Conservation (phyloP, 2,797 vertebrate genomes). For the Sebastiscus tertius region DNA sequence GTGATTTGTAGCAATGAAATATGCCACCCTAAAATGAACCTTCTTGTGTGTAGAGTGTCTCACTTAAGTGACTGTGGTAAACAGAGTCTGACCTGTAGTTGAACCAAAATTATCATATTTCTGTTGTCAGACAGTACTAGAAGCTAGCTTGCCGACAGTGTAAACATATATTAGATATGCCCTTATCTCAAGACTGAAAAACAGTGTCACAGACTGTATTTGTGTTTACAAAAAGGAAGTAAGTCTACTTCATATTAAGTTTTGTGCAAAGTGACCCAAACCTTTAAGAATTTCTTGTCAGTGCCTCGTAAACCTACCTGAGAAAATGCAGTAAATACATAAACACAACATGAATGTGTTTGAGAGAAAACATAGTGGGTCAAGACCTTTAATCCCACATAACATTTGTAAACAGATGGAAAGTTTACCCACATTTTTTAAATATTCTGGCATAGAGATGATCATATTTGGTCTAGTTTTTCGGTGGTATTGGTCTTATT, state of each 20-base stretch:
- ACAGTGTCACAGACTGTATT: neutral
- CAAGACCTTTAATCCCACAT: neutral
- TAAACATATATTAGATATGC: neutral
- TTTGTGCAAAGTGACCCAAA: neutral
- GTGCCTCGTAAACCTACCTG: neutral
- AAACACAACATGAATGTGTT: neutral
- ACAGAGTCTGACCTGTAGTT: constrained; percentile 34
- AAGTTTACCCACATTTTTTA: neutral
- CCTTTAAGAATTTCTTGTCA: neutral
- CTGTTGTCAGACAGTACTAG: constrained; percentile 5
- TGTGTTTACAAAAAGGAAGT: neutral
- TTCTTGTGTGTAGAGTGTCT: neutral
- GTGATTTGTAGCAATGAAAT: neutral
- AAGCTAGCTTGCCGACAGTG: neutral
- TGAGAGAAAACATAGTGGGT: neutral
- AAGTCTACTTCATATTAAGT: neutral
- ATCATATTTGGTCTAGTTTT: constrained; percentile 4
- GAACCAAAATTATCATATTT: constrained; percentile 25
- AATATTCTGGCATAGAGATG: neutral
- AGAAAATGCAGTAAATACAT: neutral
- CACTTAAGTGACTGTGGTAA: constrained; percentile 1
- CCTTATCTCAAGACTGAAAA: neutral
- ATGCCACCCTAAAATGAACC: neutral
- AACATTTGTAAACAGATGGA: neutral
- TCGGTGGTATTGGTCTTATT: neutral